Base-by-base conservation (phyloP, 53 echinoderm and acorn worm genomes). In the Antedon mediterranea region DNA sequence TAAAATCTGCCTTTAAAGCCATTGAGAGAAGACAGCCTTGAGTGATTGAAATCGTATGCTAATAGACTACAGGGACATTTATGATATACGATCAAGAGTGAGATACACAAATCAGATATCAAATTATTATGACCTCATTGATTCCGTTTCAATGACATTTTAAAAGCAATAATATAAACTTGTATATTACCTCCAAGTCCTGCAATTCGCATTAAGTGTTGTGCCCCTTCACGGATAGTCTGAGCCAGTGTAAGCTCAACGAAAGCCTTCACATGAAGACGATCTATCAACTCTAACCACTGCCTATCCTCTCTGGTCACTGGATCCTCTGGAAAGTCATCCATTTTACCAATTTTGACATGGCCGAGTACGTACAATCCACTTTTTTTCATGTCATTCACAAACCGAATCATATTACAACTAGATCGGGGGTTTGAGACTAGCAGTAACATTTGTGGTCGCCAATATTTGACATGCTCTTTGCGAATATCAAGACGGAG, bases 341-440 rank as follows among this genome's bases (percentile, higher is more conserved):
- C 93, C 42, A 89, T 29, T 0, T 33, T 43, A 37, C 95, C 95
- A 28, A 77, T 78, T 76, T 92, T 89, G 71, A 95, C 95, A 28
- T 95, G 91, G 3, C 95, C 95, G 13, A 95, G 79, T 34, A 95
- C 86, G 44, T 87, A 95, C 75, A 95, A 82, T 31, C 95, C 95
- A 34, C 95, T 89, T 75, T 95, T 95, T 86, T 95, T 95, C 91
- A 95, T 87, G 78, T 95, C 95, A 71, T 95, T 95, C 71, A 95
- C 92, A 43, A 95, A 95, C 31, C 87, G 82, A 32, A 95, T 95
- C 71, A 95, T 84, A 14, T 87, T 81, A 71, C 89, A 87, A 74
- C 89, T 83, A 0, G 95, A 92, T 0, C 95, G 85, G 28, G 95
- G 95, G 79, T 95, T 95, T 43, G 95, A 85, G 0, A 95, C 77